phyloP scores from a whole-genome alignment of 2,888 invertebrate species.

The Ochropleura plecta region DNA sequence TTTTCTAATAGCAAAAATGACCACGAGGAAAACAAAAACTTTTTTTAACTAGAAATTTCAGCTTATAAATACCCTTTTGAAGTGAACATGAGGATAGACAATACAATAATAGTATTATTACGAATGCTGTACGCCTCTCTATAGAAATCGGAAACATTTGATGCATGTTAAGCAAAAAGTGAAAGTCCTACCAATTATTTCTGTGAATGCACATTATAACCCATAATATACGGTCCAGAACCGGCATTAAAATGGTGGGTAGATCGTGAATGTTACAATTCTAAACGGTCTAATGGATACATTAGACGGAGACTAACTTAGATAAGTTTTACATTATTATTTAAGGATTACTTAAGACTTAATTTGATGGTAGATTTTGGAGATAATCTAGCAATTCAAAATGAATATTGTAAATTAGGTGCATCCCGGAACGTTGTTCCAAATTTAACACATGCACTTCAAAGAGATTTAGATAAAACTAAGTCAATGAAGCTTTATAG shows the following conservation, averaged over 20 bases:
- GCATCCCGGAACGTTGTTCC: background rate
- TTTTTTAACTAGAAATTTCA: no score
- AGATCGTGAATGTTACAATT: conserved; percentile 48
- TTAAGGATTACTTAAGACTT: no score
- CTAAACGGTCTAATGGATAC: conserved; percentile 44
- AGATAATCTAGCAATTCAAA: conserved; percentile 30
- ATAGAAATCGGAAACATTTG: conserved; percentile 52
- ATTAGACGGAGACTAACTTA: conserved; percentile 13
- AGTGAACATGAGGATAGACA: background rate
- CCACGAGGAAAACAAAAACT: conserved; percentile 29
- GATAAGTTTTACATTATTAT: no score
- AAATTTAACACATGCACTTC: background rate
- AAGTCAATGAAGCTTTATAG: background rate
- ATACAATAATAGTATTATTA: background rate
- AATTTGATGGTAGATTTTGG: conserved; percentile 35
- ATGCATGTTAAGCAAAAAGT: conserved; percentile 43
- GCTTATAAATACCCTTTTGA: background rate
- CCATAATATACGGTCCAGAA: conserved; percentile 42
- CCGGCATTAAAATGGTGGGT: conserved; percentile 30
- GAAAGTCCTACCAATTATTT: conserved; percentile 53
- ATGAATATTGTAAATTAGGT: background rate
- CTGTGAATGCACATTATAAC: conserved; percentile 40
- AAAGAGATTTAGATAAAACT: background rate
- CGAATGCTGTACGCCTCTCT: conserved; percentile 12
- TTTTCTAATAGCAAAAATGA: conserved; percentile 41